A percentile compares a stretch with the other conserved stretches of the same genome.
Conservation (phyloP, 2,113 vertebrate species). For the Pseudonaja textilis region DNA sequence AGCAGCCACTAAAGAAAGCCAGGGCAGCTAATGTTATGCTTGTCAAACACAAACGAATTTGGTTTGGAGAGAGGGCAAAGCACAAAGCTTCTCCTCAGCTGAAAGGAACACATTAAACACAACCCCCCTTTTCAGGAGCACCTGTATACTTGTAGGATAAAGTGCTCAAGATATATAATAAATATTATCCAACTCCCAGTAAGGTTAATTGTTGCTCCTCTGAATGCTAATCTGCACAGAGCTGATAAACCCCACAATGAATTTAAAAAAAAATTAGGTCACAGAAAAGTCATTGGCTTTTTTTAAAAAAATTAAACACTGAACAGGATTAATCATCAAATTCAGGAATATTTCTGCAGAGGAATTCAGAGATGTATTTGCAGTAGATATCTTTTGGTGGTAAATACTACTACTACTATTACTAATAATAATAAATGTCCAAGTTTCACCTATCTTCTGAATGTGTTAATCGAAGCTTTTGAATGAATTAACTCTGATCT, state of each 20-base stretch:
- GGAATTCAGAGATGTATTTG: constrained; percentile 66
- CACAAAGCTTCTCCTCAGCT: constrained; percentile 58
- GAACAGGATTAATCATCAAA: constrained; percentile 68
- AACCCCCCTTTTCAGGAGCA: constrained; percentile 44
- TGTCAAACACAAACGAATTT: constrained; percentile 67
- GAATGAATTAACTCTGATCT: constrained; percentile 80
- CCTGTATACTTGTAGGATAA: constrained; percentile 43
- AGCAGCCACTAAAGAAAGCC: constrained; percentile 54
- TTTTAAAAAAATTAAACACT: constrained; percentile 64
- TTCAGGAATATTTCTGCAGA: constrained; percentile 68
- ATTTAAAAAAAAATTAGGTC: constrained; percentile 73
- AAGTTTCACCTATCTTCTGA: too few species aligned
- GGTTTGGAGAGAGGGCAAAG: constrained; percentile 58
- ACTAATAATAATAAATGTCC: neutral
- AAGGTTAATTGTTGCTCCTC: constrained; percentile 73
- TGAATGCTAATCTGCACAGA: constrained; percentile 70
- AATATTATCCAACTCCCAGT: constrained; percentile 67
- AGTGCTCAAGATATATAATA: constrained; percentile 63
- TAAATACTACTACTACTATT: constrained; percentile 26
- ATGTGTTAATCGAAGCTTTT: constrained; percentile 76
- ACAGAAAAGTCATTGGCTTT: constrained; percentile 75
- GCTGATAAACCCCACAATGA: constrained; percentile 72
- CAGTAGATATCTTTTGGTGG: constrained; percentile 68
- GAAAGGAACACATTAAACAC: constrained; percentile 57
- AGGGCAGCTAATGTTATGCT: constrained; percentile 53